phyloP scores from a whole-genome alignment of 2,797 vertebrate species.

The Mallotus villosus region DNA sequence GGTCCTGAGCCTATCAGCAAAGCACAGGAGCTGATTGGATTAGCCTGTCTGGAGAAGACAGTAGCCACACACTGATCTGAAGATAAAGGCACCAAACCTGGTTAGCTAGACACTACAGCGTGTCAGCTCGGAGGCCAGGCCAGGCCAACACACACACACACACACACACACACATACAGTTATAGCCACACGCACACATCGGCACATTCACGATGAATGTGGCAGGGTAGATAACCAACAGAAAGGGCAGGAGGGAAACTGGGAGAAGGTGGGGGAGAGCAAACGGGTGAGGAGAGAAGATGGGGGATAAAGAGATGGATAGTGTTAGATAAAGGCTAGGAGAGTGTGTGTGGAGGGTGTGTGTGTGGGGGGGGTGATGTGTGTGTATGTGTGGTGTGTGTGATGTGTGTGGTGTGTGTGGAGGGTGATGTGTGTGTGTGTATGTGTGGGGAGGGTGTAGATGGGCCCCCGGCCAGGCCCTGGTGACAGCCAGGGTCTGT shows the following conservation, averaged over 20 bases:
- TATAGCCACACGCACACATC: slow-evolving; percentile 7
- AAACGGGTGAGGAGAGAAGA: background rate
- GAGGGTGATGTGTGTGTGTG: background rate
- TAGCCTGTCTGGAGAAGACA: slow-evolving; percentile 72
- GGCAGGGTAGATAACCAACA: too few relatives aligned
- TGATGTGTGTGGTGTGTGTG: background rate
- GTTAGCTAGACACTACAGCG: slow-evolving; percentile 70
- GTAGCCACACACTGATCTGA: slow-evolving; percentile 75
- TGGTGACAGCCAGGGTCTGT: background rate
- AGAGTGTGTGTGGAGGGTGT: background rate
- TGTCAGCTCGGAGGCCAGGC: slow-evolving; percentile 39
- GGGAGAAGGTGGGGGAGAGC: background rate
- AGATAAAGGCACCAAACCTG: slow-evolving; percentile 68
- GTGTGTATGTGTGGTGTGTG: background rate
- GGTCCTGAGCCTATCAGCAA: slow-evolving; percentile 93
- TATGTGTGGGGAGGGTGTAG: background rate
- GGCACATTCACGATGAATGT: slow-evolving; percentile 12
- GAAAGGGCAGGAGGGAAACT: background rate
- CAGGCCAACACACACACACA: slow-evolving; percentile 35
- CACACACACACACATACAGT: slow-evolving; percentile 18
- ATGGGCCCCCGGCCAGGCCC: too few relatives aligned
- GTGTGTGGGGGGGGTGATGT: too few relatives aligned
- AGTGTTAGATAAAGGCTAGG: background rate
- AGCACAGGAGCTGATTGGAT: slow-evolving; percentile 92
- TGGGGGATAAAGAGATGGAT: background rate